Evolutionary conservation across 2,888 invertebrate genomes (phyloP), one percentile per base, ranked within the genome.

Genomic region (Dione juno): DNA sequence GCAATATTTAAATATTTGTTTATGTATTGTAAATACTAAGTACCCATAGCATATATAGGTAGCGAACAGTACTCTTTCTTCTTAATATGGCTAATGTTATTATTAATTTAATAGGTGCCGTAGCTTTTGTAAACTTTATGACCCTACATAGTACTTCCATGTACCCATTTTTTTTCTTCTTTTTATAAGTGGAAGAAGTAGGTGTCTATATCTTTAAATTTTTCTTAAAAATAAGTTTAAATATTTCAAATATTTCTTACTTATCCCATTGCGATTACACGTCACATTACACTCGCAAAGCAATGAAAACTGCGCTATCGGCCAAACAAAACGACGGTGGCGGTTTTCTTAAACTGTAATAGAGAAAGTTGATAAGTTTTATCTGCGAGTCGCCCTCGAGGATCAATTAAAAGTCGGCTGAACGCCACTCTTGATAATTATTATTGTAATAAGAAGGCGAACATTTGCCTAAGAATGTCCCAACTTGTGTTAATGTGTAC

Each of bases 371-470:
- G 84, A 90, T 86, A 83, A 89, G 88, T 91, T 92, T 92, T 93
- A 92, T 92, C 91, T 88, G 77, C 80, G 76, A 85, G 81, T 88
- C 90, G 90, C 93, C 93, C 93, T 92, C 88, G 82, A 93, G 93
- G 93, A 93, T 93, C 93, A 93, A 93, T 93, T 93, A 93, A 93
- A 93, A 93, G 89, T 92, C 88, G 85, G 84, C 84, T 82, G 84
- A 85, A 82, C 83, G 84, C 79, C 79, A 84, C 84, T 82, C 79
- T 85, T 82, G 86, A 88, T 90, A 88, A 90, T 92, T 88, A 91
- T 88, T 90, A 90, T 88, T 84, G 88, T 88, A 86, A 88, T 87
- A 88, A 88, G 84, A 85, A 83, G 78, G 73, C 79, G 81, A 82
- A 84, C 82, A 81, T 81, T 77, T 74, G 71, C 79, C 41, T 45